phyloP scores from a whole-genome alignment of 2,888 invertebrate species.

The Amphipoea oculea region DNA sequence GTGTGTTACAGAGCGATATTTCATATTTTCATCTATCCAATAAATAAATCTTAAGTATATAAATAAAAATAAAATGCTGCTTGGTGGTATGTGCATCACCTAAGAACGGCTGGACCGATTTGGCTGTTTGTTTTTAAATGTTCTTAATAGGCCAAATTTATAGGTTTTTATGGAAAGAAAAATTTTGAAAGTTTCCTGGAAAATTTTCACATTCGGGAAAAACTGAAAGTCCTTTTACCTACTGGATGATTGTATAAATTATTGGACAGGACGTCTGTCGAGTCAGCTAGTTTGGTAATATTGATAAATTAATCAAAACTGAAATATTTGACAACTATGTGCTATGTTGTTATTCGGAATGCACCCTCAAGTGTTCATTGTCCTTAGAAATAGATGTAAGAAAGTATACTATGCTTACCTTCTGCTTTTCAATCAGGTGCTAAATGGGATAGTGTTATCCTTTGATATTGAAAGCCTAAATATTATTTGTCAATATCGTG shows the following conservation, averaged over 20 bases:
- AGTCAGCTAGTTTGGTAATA: neutral
- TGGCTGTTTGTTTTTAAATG: neutral
- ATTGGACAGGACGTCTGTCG: neutral
- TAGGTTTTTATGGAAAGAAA: neutral
- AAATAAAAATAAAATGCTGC: neutral
- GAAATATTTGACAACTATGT: neutral
- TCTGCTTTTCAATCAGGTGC: slow-evolving; percentile 54
- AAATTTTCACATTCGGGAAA: neutral
- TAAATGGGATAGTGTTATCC: slow-evolving; percentile 35
- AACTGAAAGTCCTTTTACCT: neutral
- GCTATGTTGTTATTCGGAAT: neutral
- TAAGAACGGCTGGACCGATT: neutral
- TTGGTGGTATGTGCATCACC: neutral
- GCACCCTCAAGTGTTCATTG: slow-evolving; percentile 9
- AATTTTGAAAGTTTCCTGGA: neutral
- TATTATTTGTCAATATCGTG: slow-evolving; percentile 29
- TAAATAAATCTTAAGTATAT: neutral
- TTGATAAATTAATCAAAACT: neutral
- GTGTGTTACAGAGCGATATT: neutral
- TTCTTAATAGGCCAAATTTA: neutral
- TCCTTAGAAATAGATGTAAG: slow-evolving; percentile 41
- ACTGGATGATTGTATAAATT: neutral
- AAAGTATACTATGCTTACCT: slow-evolving; percentile 28
- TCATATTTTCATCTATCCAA: neutral
- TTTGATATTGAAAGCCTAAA: slow-evolving; percentile 33